Percentiles rank a stretch among this genome's conserved stretches.
Conservation (phyloP, 2,113 vertebrate species). For the Ursus arctos region DNA sequence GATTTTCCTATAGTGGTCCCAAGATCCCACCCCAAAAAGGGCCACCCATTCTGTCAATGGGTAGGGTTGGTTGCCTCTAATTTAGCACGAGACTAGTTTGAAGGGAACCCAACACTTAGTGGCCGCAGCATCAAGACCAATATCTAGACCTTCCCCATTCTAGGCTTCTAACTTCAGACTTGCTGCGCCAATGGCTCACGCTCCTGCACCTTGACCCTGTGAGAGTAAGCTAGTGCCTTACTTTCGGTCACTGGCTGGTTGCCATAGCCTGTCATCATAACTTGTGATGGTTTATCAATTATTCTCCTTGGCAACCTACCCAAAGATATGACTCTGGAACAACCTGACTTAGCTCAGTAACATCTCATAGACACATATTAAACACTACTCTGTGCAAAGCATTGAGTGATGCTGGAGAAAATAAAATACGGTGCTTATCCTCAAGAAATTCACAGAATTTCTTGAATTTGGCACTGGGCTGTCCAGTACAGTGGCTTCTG, state of each 20-base stretch:
- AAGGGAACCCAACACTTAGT: neutral
- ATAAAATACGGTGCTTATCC: neutral
- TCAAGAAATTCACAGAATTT: neutral
- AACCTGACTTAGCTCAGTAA: neutral
- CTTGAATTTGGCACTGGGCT: neutral
- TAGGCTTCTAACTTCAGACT: neutral
- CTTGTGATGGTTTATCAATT: neutral
- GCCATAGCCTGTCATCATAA: neutral
- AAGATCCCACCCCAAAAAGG: neutral
- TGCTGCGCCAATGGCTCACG: neutral
- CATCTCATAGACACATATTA: neutral
- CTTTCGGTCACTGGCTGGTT: neutral
- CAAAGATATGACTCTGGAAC: neutral
- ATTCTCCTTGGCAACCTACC: neutral
- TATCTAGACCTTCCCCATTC: neutral
- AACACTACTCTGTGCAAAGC: neutral
- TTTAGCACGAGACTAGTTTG: neutral
- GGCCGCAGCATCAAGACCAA: neutral
- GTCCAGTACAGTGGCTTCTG: neutral
- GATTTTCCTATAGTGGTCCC: neutral
- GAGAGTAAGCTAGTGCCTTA: neutral
- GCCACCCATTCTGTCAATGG: neutral
- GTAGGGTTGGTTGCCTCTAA: neutral
- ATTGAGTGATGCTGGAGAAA: neutral
- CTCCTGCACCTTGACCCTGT: neutral